Evolutionary conservation across 2,888 invertebrate species (phyloP), one percentile per base, ranked within the genome.

Genomic region (Scaptomyza flava): DNA sequence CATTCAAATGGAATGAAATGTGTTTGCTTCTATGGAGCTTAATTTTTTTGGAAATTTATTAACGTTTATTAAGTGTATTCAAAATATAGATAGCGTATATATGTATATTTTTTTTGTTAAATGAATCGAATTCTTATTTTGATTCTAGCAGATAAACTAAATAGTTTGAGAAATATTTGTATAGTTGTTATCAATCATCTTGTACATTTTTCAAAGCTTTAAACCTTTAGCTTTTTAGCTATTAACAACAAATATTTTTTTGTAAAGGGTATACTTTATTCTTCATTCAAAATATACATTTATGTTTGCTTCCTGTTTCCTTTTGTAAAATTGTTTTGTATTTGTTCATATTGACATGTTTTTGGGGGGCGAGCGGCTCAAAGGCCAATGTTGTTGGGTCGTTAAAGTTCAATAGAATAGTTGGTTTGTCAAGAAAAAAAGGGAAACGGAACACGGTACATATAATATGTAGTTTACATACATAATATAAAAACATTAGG

Each of bases 1-100:
- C 83, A 85, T 87, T 87, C 80, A 74, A 85, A 70, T 72, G 67
- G 74, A 75, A 78, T 80, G 59, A 76, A 82, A 66, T 67, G 72
- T 68, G 48, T 78, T 78, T 68, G 60, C 42, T 58, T 56, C 57
- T 1, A 20, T 6, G 3, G 20, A 3, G 8, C 27, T 27, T 27
- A 1, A 0, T 46, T 41, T 60, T 30, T 58, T 45, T 50, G 46
- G 6, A 3, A 30, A 27, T 60, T 33, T 56, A 4, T 3, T 42
- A 60, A 57, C 59, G 27, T 52, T 42, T 17, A 17, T 42, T 17
- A 17, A 17, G 17, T 17, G 17, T 17, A 17, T 12, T 14, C 20
- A n/a, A 3, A n/a, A 36, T n/a, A 33, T 8, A 9, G 2, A 9
- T 8, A 9, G 34, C n/a, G 6, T 9, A 33, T 33, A 33, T 33